phyloP scores from a whole-genome alignment of 2,888 invertebrate genomes.

The Epirrita christyi region DNA sequence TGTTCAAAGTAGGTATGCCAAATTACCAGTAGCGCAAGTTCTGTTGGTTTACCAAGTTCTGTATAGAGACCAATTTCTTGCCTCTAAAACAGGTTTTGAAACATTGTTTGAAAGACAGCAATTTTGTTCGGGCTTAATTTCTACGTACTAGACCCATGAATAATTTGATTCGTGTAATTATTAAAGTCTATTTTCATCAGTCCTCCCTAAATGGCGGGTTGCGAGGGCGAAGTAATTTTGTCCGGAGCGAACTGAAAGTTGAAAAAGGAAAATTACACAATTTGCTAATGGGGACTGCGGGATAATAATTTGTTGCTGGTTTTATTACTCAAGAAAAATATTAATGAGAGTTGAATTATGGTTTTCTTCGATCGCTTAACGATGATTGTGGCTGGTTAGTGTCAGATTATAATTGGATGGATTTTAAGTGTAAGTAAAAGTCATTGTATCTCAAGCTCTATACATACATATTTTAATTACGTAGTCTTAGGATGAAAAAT shows the following conservation, averaged over 20 bases:
- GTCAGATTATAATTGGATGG: constrained; percentile 7
- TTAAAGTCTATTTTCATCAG: constrained; percentile 74
- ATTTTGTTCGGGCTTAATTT: constrained; percentile 34
- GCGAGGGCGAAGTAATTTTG: constrained; percentile 75
- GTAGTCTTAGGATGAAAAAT: neutral
- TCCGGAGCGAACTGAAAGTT: constrained; percentile 72
- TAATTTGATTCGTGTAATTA: constrained; percentile 66
- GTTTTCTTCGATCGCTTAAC: constrained; percentile 25
- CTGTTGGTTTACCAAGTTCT: constrained; percentile 9
- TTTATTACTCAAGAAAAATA: constrained; percentile 63
- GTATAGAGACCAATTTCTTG: neutral
- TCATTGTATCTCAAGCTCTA: too few relatives aligned
- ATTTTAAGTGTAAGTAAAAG: neutral
- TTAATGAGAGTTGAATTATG: constrained; percentile 54
- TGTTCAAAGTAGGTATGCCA: constrained; percentile 11
- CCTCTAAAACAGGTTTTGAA: neutral
- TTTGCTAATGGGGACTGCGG: constrained; percentile 76
- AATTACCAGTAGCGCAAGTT: constrained; percentile 14
- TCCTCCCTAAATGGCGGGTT: constrained; percentile 70
- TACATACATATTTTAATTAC: too few relatives aligned
- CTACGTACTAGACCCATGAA: constrained; percentile 44
- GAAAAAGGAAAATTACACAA: constrained; percentile 82
- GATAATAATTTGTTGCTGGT: constrained; percentile 73
- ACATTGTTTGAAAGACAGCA: constrained; percentile 13
- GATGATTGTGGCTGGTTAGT: constrained; percentile 6